Evolutionary conservation across 2,113 vertebrate species (phyloP).

Genomic region (Bujurquina vittata): DNA sequence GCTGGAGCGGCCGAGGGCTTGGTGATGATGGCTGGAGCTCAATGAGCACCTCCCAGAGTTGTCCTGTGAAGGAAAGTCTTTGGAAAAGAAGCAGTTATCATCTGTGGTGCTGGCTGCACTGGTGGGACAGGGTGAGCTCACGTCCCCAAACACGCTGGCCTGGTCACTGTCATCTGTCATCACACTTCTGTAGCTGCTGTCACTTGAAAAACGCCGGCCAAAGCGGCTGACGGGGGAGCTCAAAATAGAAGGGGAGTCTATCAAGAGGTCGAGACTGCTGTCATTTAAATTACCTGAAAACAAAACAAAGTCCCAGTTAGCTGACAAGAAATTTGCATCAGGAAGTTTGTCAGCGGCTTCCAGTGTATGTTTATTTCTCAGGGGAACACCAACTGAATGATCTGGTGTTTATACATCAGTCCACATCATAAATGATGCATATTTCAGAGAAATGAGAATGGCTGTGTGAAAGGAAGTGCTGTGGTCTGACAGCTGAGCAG

Average conservation of each 20-base stretch:
- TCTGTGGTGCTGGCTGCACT: conserved; percentile 81
- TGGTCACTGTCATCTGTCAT: conserved; percentile 87
- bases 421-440: neutral
- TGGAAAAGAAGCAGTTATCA: conserved; percentile 81
- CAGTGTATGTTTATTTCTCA: conserved; percentile 6
- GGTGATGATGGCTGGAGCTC: conserved; percentile 76
- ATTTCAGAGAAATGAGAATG: neutral
- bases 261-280: conserved; percentile 46
- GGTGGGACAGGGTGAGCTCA: conserved; percentile 68
- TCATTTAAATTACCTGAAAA: conserved; percentile 80
- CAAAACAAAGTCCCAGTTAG: neutral
- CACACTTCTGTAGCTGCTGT: conserved; percentile 88
- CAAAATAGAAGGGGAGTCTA: conserved; percentile 68
- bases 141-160: conserved; percentile 83
- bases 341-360: conserved; percentile 32
- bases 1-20: conserved; percentile 70
- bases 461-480: conserved; percentile 64
- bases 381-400: conserved; percentile 43
- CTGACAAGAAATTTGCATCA: conserved; percentile 23
- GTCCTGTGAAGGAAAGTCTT: conserved; percentile 48
- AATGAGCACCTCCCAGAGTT: conserved; percentile 36
- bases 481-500: conserved; percentile 70
- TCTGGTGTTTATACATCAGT: conserved; percentile 6
- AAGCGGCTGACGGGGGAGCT: neutral
- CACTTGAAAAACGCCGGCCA: conserved; percentile 85